These are phyloP conservation scores for Cherax quadricarinatus DNA, from an alignment of 1,140 invertebrate genomes.

Conservation along the genomic window DNA sequence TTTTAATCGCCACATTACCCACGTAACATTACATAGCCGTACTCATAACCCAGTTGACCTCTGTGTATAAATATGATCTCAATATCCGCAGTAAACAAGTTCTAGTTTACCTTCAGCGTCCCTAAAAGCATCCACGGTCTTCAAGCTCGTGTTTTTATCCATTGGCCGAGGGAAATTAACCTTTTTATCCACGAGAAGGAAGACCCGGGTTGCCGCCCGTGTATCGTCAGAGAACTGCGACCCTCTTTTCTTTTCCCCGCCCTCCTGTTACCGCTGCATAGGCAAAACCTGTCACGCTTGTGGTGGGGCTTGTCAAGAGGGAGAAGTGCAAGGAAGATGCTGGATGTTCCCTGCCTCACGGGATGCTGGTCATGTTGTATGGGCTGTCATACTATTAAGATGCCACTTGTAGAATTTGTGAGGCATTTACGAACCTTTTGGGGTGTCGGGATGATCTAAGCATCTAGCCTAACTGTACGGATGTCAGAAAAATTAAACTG, in stretches of 20 bases:
- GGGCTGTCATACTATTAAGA: too few species aligned
- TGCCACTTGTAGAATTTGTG: too few species aligned
- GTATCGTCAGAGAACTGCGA: neutral
- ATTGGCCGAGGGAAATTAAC: constrained; percentile 12
- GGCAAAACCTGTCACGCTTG: constrained; percentile 16
- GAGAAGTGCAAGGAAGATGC: neutral
- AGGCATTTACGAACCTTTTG: too few species aligned
- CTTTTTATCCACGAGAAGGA: constrained; percentile 24
- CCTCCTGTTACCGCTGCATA: neutral
- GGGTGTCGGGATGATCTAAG: too few species aligned
- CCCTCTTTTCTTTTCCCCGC: neutral
- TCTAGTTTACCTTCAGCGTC: neutral
- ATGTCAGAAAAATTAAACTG: too few species aligned
- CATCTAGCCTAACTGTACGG: too few species aligned
- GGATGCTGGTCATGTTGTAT: neutral
- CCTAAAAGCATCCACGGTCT: constrained; percentile 21
- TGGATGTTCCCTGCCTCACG: neutral
- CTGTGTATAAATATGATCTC: neutral
- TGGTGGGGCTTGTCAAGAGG: neutral
- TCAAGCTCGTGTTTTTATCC: constrained; percentile 3
- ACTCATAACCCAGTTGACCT: neutral
- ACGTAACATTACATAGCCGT: neutral
- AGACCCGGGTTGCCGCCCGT: constrained; percentile 14
- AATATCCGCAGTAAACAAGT: neutral
- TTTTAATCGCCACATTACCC: neutral